These are phyloP conservation scores for Phortica okadai DNA, from an alignment of 2,888 invertebrate genomes.

Conservation along the genomic window DNA sequence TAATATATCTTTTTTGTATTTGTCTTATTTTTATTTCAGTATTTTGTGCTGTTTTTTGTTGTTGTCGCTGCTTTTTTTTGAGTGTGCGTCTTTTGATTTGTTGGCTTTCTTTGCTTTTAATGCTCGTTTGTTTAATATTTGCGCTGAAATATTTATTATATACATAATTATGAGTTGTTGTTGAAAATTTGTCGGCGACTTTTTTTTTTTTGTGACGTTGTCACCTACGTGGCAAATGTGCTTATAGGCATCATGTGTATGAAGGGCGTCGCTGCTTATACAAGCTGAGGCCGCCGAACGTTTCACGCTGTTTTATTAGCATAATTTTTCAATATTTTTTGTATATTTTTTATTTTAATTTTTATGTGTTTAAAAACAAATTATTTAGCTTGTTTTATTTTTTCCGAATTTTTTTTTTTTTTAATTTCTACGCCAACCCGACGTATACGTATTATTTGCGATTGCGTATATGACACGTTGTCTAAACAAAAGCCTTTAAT, in stretches of 20 bases:
- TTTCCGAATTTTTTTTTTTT: slow-evolving; percentile 7
- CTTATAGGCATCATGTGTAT: too few species aligned
- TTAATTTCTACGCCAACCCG: neutral
- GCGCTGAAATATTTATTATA: slow-evolving; percentile 30
- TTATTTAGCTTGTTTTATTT: slow-evolving; percentile 22
- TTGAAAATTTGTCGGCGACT: slow-evolving; percentile 17
- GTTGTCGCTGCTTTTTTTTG: neutral
- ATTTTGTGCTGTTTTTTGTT: neutral
- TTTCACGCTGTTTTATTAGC: too few species aligned
- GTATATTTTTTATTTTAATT: slow-evolving; percentile 1
- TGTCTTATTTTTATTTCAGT: neutral
- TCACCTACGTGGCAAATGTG: neutral
- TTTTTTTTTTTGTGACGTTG: neutral
- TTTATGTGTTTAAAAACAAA: slow-evolving; percentile 20
- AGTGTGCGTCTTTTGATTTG: slow-evolving; percentile 8
- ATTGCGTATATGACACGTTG: neutral
- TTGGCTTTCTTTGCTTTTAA: neutral
- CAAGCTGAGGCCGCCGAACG: neutral
- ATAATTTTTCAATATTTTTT: neutral
- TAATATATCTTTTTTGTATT: neutral
- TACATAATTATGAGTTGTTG: slow-evolving; percentile 26
- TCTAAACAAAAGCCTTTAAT: neutral
- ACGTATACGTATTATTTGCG: slow-evolving; percentile 8
- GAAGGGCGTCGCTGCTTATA: neutral
- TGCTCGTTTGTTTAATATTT: slow-evolving; percentile 1